Evolutionary conservation across 2,888 invertebrate species (phyloP).

Genomic region (Aspidiotus rigidus): DNA sequence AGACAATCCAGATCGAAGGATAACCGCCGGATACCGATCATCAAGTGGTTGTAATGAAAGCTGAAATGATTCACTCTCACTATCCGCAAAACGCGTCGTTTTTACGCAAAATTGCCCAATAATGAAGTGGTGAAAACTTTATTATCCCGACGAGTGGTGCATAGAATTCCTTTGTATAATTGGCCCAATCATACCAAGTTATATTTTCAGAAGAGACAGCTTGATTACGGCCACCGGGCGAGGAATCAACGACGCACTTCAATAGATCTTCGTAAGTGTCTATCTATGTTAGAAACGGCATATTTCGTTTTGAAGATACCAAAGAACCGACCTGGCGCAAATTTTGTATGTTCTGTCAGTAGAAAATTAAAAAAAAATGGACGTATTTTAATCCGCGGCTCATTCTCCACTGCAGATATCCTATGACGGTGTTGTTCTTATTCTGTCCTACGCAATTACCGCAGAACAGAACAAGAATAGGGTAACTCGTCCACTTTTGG

Average conservation of each 20-base stretch:
- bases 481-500: neutral
- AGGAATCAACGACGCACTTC: conserved; percentile 6
- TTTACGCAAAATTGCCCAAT: neutral
- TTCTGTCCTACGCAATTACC: conserved; percentile 17
- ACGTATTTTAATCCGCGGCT: neutral
- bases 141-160: neutral
- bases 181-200: conserved; percentile 11
- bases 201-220: conserved; percentile 7
- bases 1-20: neutral
- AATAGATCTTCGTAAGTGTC: neutral
- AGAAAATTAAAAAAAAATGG: conserved; percentile 7
- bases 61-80: neutral
- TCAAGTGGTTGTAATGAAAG: neutral
- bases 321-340: conserved; percentile 18
- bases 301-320: conserved; percentile 16
- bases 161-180: neutral
- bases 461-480: conserved; percentile 9
- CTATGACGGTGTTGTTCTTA: conserved; percentile 9
- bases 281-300: conserved; percentile 11
- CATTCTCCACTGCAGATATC: conserved; percentile 7
- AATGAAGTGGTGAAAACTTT: conserved; percentile 3
- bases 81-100: neutral
- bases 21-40: neutral
- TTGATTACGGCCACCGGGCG: conserved; percentile 7
- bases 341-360: conserved; percentile 12